Evolutionary conservation across 2,888 invertebrate genomes (phyloP).

Genomic region (Ectemnius cavifrons): DNA sequence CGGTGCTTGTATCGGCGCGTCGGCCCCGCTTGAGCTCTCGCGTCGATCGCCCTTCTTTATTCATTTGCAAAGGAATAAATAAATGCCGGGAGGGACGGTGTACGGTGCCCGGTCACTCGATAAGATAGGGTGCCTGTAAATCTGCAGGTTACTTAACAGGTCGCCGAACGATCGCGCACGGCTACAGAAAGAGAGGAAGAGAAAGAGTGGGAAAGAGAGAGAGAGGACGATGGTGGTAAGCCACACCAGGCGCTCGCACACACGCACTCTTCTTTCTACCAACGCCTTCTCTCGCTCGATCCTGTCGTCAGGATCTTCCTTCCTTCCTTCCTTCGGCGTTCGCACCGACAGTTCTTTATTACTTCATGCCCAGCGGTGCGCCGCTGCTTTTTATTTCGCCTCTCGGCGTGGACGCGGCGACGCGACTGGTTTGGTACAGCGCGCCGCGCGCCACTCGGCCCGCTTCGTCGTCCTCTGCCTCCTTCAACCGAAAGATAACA

Average conservation of each 20-base stretch:
- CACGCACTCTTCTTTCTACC: not conserved
- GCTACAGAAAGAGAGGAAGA: too few relatives aligned
- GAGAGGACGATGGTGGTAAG: too few relatives aligned
- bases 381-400: constrained; percentile 44
- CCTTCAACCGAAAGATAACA: constrained; percentile 46
- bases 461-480: not conserved
- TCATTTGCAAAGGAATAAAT: constrained; percentile 76
- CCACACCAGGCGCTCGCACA: too few relatives aligned
- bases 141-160: constrained; percentile 70
- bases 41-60: constrained; percentile 76
- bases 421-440: constrained; percentile 34
- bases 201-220: too few relatives aligned
- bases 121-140: constrained; percentile 74
- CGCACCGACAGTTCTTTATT: constrained; percentile 51
- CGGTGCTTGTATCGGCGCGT: constrained; percentile 42
- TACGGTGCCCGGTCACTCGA: constrained; percentile 66
- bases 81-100: constrained; percentile 63
- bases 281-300: not conserved
- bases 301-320: constrained; percentile 8
- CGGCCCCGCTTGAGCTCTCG: constrained; percentile 52
- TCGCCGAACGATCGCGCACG: constrained; percentile 61
- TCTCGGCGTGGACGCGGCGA: not conserved
- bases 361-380: constrained; percentile 45
- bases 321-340: constrained; percentile 12
- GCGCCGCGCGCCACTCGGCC: constrained; percentile 14